Base-by-base conservation (phyloP, 2,888 invertebrate species). In the Cosmopolites sordidus region DNA sequence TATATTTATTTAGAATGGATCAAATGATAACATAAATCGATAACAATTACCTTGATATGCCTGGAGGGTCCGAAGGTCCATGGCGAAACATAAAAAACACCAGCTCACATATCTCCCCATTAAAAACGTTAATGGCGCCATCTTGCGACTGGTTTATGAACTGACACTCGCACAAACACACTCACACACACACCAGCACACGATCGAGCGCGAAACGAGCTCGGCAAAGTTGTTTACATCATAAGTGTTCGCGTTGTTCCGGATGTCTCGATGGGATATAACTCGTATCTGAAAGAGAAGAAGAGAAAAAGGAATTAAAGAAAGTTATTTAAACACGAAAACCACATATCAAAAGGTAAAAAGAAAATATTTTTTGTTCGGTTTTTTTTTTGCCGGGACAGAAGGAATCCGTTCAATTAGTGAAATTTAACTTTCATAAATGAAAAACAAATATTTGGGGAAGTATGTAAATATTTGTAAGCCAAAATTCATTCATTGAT, bases 41-140 rank as follows among this genome's bases (percentile, higher is more conserved):
- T n/a, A n/a, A n/a, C 22, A 22, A 3, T 22, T 51, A 51, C 51
- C 51, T 51, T 51, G 45, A 41, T 40, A 37, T 17, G 51, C 51
- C 40, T 51, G 45, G 16, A 45, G 42, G 27, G 40, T 51, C 15
- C 45, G 14, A 16, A 44, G 11, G 22, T 33, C 46, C 40, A 51
- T 29, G 42, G 46, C 30, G 16, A 51, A 16, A 22, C 45, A 46
- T 44, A 51, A 39, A 43, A 51, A 39, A 14, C 40, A 41, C 44
- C 16, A 48, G 42, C 42, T 33, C 48, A 48, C 42, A 33, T 42
- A 33, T 43, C 33, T 33, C 8, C 16, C 48, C 48, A 48, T 48
- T 14, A 48, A 22, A 43, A 48, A 42, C 16, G 48, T 33, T 48
- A 42, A 48, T 30, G 42, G 33, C 43, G 18, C 41, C 48, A 48